Evolutionary conservation across 92 coral and sea anemone genomes (phyloP).

Genomic region (Heteractis magnifica): DNA sequence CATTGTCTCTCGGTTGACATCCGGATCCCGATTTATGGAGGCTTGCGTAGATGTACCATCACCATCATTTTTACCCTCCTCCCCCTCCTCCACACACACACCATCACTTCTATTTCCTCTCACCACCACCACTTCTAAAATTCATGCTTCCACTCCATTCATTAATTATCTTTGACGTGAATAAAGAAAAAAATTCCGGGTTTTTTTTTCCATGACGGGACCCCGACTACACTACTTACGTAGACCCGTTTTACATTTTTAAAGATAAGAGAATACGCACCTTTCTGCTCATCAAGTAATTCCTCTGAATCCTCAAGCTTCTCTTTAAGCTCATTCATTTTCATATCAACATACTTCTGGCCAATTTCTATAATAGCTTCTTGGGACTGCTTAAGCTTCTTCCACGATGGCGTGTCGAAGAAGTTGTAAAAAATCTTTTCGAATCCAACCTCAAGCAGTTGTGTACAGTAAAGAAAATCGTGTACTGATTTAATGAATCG

Average conservation of each 20-base stretch:
- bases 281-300: constrained; percentile 8
- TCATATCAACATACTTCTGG: constrained; percentile 37
- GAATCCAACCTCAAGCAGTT: constrained; percentile 29
- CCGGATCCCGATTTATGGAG: too few species aligned
- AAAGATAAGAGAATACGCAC: neutral
- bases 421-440: constrained; percentile 26
- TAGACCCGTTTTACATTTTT: too few species aligned
- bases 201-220: too few species aligned
- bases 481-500: constrained; percentile 46
- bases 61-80: too few species aligned
- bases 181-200: neutral
- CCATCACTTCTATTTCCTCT: too few species aligned
- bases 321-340: constrained; percentile 51
- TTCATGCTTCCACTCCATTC: too few species aligned
- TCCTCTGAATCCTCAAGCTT: constrained; percentile 44
- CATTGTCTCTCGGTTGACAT: too few species aligned
- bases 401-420: constrained; percentile 47
- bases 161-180: too few species aligned
- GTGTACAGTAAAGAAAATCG: constrained; percentile 27
- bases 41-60: too few species aligned
- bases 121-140: too few species aligned
- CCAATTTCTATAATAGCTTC: constrained; percentile 30
- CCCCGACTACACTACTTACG: too few species aligned
- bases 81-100: too few species aligned
- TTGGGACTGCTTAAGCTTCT: constrained; percentile 31